Evolutionary conservation across 2,888 invertebrate species (phyloP).

Genomic region (Tuberolachnus salignus): DNA sequence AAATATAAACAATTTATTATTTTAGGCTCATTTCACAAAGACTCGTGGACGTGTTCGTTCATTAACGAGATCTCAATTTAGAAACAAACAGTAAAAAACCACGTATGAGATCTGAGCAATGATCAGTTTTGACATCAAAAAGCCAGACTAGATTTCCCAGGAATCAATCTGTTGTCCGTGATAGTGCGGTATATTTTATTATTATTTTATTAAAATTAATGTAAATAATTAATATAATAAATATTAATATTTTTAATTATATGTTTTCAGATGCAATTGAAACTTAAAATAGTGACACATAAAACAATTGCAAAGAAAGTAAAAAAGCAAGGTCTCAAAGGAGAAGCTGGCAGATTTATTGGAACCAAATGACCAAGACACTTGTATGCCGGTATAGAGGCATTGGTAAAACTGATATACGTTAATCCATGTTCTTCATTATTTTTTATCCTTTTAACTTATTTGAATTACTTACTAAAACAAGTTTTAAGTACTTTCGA

Average conservation of each 20-base stretch:
- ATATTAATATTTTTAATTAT: neutral
- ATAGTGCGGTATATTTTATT: constrained; percentile 64
- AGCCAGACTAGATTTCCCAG: constrained; percentile 71
- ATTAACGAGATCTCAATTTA: constrained; percentile 67
- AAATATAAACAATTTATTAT: constrained; percentile 42
- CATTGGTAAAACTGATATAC: constrained; percentile 88
- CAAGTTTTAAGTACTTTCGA: constrained; percentile 1
- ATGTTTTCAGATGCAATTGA: constrained; percentile 76
- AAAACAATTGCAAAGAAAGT: constrained; percentile 84
- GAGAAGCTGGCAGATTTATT: constrained; percentile 96
- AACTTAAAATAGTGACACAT: constrained; percentile 79
- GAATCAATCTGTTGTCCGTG: constrained; percentile 85
- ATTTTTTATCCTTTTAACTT: neutral
- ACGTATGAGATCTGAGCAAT: constrained; percentile 65
- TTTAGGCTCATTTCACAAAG: constrained; percentile 76
- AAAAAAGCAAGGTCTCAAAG: constrained; percentile 81
- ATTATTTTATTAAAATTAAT: neutral
- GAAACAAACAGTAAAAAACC: constrained; percentile 69
- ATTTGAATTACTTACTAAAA: constrained; percentile 1
- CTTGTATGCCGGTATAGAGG: constrained; percentile 94
- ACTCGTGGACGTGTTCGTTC: constrained; percentile 65
- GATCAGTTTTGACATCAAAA: constrained; percentile 63
- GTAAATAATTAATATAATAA: neutral
- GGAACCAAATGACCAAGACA: constrained; percentile 95
- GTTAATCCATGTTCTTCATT: constrained; percentile 68